Percentiles rank a stretch among this genome's conserved stretches.
Evolutionary conservation across 2,113 vertebrate genomes (phyloP).

Genomic region (Nestor notabilis): DNA sequence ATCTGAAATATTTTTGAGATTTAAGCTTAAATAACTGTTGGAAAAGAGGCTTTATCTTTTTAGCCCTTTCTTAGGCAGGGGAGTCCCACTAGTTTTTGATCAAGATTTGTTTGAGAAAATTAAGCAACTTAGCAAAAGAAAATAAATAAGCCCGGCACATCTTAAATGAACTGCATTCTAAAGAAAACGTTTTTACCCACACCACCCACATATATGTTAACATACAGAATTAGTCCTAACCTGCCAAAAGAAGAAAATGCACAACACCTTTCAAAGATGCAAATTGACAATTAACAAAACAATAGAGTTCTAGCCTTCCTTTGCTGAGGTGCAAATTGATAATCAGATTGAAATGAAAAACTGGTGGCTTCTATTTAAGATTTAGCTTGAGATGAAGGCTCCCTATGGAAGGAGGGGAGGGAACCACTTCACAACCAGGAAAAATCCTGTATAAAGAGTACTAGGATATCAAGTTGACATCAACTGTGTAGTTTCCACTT

Average conservation of each 20-base stretch:
- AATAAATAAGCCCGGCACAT: neutral
- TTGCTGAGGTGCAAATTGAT: constrained; percentile 82
- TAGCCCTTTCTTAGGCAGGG: neutral
- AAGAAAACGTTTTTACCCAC: neutral
- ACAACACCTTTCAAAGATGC: constrained; percentile 83
- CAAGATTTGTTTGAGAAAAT: neutral
- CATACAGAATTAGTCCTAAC: constrained; percentile 79
- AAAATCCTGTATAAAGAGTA: neutral
- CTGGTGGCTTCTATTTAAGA: constrained; percentile 66
- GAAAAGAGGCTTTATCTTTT: neutral
- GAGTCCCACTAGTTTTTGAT: neutral
- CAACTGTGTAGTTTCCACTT: neutral
- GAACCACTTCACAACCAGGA: neutral
- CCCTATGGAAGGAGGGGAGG: constrained; percentile 42
- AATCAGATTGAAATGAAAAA: constrained; percentile 67
- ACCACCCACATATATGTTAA: constrained; percentile 63
- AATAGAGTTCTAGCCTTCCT: constrained; percentile 75
- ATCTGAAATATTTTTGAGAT: neutral
- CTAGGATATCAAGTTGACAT: neutral
- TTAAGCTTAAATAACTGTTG: neutral
- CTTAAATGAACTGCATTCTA: constrained; percentile 47
- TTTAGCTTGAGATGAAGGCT: constrained; percentile 66
- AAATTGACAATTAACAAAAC: constrained; percentile 86
- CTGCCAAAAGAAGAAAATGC: constrained; percentile 73
- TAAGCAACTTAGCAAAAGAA: constrained; percentile 14